Base-by-base conservation (phyloP, 1,140 invertebrate species). In the Delia radicum region DNA sequence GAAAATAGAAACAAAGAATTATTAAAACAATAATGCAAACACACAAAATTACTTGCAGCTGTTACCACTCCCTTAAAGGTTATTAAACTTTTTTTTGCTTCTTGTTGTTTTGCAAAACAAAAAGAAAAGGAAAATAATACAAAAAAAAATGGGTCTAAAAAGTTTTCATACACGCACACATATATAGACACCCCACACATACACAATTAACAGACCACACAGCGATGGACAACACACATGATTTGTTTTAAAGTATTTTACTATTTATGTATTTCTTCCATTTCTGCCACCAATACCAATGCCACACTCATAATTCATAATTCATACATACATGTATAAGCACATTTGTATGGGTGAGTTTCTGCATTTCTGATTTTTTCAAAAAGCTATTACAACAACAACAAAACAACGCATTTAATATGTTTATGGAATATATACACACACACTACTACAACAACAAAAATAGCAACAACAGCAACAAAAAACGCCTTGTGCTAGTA, bases 1-100 rank as follows among this genome's bases (percentile, higher is more conserved):
- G n/a, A 21, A 55, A 55, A 37, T n/a, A 37, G 65, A 33, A 69
- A 67, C 63, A 31, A 31, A 18, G 65, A 69, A 69, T 55, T 55
- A 33, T 15, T 7, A 33, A 37, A 69, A 69, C 65, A 69, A 69
- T 69, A 69, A 69, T 69, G 65, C 29, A 69, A 69, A 33, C 33
- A 13, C 18, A 69, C 65, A 69, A 37, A 21, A 37, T 69, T 69
- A 69, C 65, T 69, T 33, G 29, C 65, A 69, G 65, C 65, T 69
- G 65, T 69, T 69, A 21, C 65, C 65, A 69, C 65, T 69, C 65
- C 65, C 65, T 69, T 69, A 33, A 55, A 37, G 29, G 65, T 69
- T 69, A 21, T 69, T 69, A 31, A 69, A 69, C 65, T 69, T 69
- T n/a, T n/a, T n/a, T n/a, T n/a, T n/a, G n/a, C n/a, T n/a, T n/a